phyloP scores from a whole-genome alignment of 2,888 invertebrate species.

The Aelia acuminata region DNA sequence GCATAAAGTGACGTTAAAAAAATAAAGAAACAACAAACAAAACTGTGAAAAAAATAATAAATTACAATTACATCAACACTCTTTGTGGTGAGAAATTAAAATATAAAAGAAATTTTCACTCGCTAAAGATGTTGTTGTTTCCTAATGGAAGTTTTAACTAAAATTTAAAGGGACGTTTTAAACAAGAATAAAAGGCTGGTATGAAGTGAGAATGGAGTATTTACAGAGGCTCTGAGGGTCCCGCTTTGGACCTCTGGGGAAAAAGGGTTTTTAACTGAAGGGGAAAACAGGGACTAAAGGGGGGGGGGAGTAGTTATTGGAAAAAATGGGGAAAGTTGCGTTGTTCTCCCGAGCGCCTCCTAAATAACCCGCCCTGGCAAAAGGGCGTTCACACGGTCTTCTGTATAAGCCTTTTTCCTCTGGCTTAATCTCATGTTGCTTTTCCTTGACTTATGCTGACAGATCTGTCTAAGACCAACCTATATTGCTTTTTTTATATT shows the following conservation, averaged over 20 bases:
- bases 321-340: conserved; percentile 30
- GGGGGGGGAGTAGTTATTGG: not conserved
- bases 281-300: not conserved
- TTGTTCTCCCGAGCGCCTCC: conserved; percentile 30
- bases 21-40: no score
- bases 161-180: not conserved
- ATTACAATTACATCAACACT: no score
- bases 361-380: not conserved
- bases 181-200: not conserved
- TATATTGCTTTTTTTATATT: not conserved
- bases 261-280: not conserved
- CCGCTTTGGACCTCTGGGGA: not conserved
- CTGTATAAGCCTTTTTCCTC: not conserved
- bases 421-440: not conserved
- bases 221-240: not conserved
- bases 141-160: not conserved
- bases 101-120: not conserved
- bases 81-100: no score
- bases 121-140: not conserved
- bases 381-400: not conserved
- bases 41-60: no score
- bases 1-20: no score
- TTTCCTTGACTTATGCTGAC: not conserved
- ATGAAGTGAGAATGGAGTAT: conserved; percentile 19
- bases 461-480: not conserved